Evolutionary conservation across 2,797 vertebrate genomes (phyloP).

Genomic region (Ataeniobius toweri): DNA sequence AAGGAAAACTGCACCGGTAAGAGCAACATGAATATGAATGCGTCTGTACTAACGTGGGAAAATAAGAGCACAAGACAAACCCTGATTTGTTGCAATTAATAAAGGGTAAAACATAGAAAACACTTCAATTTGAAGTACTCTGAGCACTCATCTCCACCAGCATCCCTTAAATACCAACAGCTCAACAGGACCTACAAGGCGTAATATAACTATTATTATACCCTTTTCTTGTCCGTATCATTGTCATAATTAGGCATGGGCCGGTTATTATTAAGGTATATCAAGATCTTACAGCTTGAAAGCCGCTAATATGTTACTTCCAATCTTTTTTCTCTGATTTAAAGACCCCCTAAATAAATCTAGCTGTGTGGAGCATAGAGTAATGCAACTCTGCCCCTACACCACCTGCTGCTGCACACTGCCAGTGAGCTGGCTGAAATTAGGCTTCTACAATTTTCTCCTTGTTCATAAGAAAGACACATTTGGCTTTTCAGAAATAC

Average conservation of each 20-base stretch:
- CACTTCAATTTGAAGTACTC: constrained; percentile 90
- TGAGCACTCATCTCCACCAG: constrained; percentile 72
- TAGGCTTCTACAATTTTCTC: not conserved
- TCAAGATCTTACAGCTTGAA: not conserved
- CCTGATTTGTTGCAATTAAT: constrained; percentile 73
- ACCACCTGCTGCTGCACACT: not conserved
- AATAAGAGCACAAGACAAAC: constrained; percentile 58
- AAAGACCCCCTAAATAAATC: not conserved
- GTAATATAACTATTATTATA: constrained; percentile 29
- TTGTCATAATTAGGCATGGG: constrained; percentile 1
- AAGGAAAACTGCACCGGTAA: constrained; percentile 28
- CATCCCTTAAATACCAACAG: constrained; percentile 51
- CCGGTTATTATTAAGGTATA: not conserved
- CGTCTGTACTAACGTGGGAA: constrained; percentile 61
- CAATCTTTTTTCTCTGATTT: not conserved
- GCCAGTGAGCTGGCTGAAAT: not conserved
- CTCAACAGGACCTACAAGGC: constrained; percentile 35
- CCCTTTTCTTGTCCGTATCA: constrained; percentile 25
- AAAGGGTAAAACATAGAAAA: constrained; percentile 76
- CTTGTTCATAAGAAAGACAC: not conserved
- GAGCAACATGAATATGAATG: constrained; percentile 62
- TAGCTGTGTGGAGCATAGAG: not conserved
- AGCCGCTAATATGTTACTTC: not conserved
- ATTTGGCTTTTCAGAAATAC: not conserved
- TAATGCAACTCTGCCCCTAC: not conserved